These are phyloP conservation scores for Neolamprologus sp. DNA, from an alignment of 2,113 vertebrate species.

Conservation along the genomic window DNA sequence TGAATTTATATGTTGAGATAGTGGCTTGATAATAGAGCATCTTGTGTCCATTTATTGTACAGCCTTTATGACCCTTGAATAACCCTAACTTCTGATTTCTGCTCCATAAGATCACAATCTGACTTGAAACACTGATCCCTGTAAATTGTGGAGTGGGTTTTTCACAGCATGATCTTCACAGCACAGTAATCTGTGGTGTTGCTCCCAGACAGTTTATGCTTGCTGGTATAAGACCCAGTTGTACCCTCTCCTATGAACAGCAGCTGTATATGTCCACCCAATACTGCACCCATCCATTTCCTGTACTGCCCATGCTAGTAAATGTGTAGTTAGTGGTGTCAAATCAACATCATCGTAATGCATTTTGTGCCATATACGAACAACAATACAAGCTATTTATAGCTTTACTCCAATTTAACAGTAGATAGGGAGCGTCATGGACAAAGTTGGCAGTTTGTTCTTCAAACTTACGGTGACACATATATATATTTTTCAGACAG, in stretches of 20 bases:
- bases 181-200: background rate
- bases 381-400: background rate
- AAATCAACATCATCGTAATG: background rate
- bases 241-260: background rate
- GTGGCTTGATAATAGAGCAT: background rate
- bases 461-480: background rate
- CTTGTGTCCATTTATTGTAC: background rate
- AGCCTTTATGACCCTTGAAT: background rate
- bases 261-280: background rate
- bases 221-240: background rate
- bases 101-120: background rate
- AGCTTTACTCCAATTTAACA: background rate
- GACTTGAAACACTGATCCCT: background rate
- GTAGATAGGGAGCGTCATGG: background rate
- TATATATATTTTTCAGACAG: background rate
- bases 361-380: background rate
- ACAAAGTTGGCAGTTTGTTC: background rate
- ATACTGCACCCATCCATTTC: constrained; percentile 18
- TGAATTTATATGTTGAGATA: background rate
- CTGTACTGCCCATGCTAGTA: background rate
- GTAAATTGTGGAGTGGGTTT: constrained; percentile 15
- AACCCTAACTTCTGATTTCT: background rate
- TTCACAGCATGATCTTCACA: background rate
- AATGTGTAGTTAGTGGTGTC: constrained; percentile 20
- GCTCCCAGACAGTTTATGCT: background rate